These are phyloP conservation scores for Bradysia coprophila DNA, from an alignment of 1,140 invertebrate genomes.

Conservation along the genomic window DNA sequence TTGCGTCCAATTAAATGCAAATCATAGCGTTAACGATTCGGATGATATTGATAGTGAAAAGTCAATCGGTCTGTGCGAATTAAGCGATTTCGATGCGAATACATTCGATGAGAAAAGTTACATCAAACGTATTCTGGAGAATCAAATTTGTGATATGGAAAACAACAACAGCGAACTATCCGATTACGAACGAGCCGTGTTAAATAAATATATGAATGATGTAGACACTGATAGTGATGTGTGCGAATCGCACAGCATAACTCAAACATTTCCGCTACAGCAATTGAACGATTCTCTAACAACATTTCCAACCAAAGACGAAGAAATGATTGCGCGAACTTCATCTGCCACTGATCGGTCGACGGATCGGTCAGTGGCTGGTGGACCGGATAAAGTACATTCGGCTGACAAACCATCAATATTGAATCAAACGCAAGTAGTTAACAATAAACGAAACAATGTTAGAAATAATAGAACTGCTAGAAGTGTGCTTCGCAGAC, in stretches of 20 bases:
- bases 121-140: not conserved
- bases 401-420: no score
- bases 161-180: not conserved
- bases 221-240: not conserved
- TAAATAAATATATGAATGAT: slow-evolving; percentile 1
- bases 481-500: slow-evolving; percentile 1
- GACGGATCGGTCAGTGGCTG: no score
- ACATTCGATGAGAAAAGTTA: slow-evolving; percentile 1
- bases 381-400: no score
- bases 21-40: no score
- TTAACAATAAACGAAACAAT: not conserved
- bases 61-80: no score
- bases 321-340: no score
- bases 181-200: not conserved
- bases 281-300: slow-evolving; percentile 1
- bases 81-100: no score
- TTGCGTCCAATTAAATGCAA: no score
- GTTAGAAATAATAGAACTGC: not conserved
- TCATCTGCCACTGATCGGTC: no score
- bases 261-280: not conserved
- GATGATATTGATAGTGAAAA: no score
- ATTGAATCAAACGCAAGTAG: not conserved
- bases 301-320: not conserved
- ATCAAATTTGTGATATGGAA: not conserved
- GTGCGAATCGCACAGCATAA: not conserved